Conservation (phyloP, 2,113 vertebrate species). For the Rutilus rutilus region DNA sequence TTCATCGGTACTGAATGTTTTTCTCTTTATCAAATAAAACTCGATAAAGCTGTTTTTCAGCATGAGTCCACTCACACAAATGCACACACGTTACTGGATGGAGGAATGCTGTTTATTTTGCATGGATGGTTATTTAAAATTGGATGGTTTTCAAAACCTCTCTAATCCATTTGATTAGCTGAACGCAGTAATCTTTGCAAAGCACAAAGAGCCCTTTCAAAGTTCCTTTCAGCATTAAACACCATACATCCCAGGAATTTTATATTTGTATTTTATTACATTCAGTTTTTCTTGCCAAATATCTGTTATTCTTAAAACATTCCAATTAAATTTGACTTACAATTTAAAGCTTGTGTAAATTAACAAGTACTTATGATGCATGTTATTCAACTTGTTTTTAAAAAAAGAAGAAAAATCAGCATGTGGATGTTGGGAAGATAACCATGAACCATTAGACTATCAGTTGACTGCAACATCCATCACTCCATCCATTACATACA, state of each 20-base stretch:
- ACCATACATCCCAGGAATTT: conserved; percentile 74
- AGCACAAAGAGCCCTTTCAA: conserved; percentile 75
- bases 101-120: conserved; percentile 70
- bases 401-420: neutral
- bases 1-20: neutral
- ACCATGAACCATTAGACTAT: neutral
- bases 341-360: neutral
- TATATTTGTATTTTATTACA: conserved; percentile 65
- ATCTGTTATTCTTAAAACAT: neutral
- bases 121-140: conserved; percentile 64
- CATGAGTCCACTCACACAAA: conserved; percentile 37
- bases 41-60: neutral
- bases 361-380: neutral
- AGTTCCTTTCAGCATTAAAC: conserved; percentile 72
- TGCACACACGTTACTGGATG: conserved; percentile 58
- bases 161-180: conserved; percentile 80
- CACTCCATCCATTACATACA: neutral
- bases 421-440: neutral
- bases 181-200: conserved; percentile 67
- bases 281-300: conserved; percentile 54
- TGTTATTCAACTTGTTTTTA: neutral
- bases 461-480: neutral
- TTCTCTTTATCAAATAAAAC: neutral
- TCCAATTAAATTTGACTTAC: neutral
- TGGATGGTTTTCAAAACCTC: conserved; percentile 71